Evolutionary conservation across 2,888 invertebrate genomes (phyloP).

Genomic region (Aphelenchoides bicaudatus): DNA sequence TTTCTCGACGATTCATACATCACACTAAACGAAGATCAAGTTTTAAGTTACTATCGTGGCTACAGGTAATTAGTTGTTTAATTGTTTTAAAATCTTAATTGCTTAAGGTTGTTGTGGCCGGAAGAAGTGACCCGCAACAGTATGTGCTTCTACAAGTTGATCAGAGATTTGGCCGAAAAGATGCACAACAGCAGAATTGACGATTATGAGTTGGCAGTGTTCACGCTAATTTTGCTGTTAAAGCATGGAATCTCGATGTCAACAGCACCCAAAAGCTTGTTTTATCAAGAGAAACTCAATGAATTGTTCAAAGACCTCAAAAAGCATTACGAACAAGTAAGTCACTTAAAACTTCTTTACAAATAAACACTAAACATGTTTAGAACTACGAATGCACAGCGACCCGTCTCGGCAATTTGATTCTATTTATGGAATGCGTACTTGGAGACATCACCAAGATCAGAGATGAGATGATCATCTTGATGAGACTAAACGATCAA

Average conservation of each 20-base stretch:
- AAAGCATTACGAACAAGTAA: constrained; percentile 9
- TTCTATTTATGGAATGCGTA: constrained; percentile 4
- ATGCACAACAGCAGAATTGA: constrained; percentile 8
- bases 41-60: neutral
- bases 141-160: neutral
- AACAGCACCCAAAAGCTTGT: neutral
- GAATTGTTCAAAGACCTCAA: neutral
- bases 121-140: neutral
- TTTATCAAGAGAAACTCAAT: neutral
- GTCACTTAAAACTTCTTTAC: too few species aligned
- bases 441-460: constrained; percentile 4
- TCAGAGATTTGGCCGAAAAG: neutral
- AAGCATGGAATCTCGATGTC: constrained; percentile 4
- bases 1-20: constrained; percentile 16
- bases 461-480: constrained; percentile 14
- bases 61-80: constrained; percentile 1
- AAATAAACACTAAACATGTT: too few species aligned
- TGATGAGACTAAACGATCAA: constrained; percentile 15
- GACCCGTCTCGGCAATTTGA: constrained; percentile 14
- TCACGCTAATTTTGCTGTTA: constrained; percentile 5
- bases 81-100: neutral
- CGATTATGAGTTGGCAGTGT: constrained; percentile 4
- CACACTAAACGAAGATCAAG: neutral
- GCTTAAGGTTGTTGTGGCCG: neutral
- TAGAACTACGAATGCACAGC: constrained; percentile 14